Evolutionary conservation across 2,113 vertebrate genomes (phyloP), one percentile per base, ranked within the genome.

Genomic region (Ctenomys sociabilis): DNA sequence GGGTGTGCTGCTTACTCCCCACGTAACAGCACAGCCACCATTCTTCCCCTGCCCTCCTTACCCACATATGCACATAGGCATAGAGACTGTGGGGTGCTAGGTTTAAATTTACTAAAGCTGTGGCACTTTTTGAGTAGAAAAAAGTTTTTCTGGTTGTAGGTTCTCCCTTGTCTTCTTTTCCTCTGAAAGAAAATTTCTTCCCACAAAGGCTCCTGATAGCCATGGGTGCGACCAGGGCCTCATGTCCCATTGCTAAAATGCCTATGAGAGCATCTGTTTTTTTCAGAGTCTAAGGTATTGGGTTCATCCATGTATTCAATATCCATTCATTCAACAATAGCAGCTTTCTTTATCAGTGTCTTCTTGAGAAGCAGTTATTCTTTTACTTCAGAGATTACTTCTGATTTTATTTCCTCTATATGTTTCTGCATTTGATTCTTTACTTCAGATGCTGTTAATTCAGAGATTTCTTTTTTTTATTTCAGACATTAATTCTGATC

Each of bases 271-370:
- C 1, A 37, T 72, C 49, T 90, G 0, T 90, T 63, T 81, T 49
- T n/a, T 90, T 95, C 80, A 61, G 87, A 88, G 92, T 54, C 32
- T 16, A 88, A 85, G 85, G 77, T 22, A 68, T 7, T 43, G 26
- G 52, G 75, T 82, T 88, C 49, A 68, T 59, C 68, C 21, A 26
- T 77, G 85, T 49, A 63, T 54, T 85, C 64, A 68, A 59, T 77
- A 63, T 64, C 63, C 13, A 17, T 81, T 85, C 54, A 68, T 61
- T 88, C 77, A 80, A 59, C 40, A 88, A 26, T 35, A 78, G 43
- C 32, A n/a, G 1, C 40, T 57, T 85, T 70, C 80, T 84, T n/a
- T n/a, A n/a, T n/a, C n/a, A n/a, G n/a, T n/a, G n/a, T n/a, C n/a
- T n/a, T n/a, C n/a, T n/a, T n/a, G n/a, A n/a, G n/a, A n/a, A n/a